These are phyloP conservation scores for Brotula barbata DNA, from an alignment of 2,797 vertebrate genomes.

Conservation along the genomic window DNA sequence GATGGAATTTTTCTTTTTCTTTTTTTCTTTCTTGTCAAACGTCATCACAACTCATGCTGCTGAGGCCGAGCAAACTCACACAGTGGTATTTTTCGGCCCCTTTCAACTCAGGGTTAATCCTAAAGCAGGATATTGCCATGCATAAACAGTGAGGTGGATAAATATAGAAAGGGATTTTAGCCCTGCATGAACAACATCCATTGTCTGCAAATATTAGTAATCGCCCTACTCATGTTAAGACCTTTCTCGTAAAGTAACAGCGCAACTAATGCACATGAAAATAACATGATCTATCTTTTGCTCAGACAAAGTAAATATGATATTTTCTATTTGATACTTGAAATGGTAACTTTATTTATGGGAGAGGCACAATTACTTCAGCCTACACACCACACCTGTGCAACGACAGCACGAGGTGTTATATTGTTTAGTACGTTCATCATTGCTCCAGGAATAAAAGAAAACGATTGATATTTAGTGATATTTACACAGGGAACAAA, in stretches of 20 bases:
- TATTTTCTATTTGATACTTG: not conserved
- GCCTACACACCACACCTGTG: not conserved
- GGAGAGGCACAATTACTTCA: not conserved
- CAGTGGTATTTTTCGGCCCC: constrained; percentile 24
- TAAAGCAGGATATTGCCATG: constrained; percentile 56
- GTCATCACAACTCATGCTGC: constrained; percentile 40
- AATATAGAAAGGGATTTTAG: constrained; percentile 66
- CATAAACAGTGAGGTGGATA: constrained; percentile 58
- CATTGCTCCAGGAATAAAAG: not conserved
- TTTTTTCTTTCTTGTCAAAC: not conserved
- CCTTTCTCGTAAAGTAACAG: constrained; percentile 14
- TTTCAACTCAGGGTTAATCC: constrained; percentile 65
- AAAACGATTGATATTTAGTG: constrained; percentile 5
- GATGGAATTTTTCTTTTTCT: not conserved
- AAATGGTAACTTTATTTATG: not conserved
- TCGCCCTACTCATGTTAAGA: constrained; percentile 24
- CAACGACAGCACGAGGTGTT: not conserved
- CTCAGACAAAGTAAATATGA: not conserved
- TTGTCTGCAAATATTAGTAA: constrained; percentile 65
- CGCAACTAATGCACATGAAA: not conserved
- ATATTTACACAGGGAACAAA: constrained; percentile 5
- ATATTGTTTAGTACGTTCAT: not conserved
- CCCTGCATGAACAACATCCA: constrained; percentile 56
- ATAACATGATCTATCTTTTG: not conserved
- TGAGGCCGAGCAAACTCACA: constrained; percentile 38